Evolutionary conservation across 2,888 invertebrate species (phyloP).

Genomic region (Oligia latruncula): DNA sequence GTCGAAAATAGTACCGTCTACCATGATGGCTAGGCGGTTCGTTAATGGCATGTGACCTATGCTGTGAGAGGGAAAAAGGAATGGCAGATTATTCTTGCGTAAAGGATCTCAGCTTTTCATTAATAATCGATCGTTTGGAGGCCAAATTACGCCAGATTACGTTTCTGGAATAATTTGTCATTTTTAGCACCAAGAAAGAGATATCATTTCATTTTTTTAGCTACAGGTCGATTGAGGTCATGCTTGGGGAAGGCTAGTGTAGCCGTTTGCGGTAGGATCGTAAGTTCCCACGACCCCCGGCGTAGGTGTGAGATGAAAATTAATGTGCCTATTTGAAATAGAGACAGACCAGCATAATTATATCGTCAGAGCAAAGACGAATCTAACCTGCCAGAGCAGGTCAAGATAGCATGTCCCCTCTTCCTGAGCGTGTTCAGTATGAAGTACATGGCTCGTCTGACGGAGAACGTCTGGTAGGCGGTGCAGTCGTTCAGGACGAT

Average conservation of each 20-base stretch:
- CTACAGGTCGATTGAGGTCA: background rate
- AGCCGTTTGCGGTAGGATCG: too few relatives aligned
- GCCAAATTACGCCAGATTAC: background rate
- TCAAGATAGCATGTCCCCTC: conserved; percentile 79
- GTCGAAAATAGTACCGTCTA: conserved; percentile 81
- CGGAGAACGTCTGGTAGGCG: conserved; percentile 78
- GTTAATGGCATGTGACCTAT: conserved; percentile 82
- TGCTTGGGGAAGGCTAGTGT: background rate
- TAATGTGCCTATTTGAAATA: too few relatives aligned
- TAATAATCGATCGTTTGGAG: background rate
- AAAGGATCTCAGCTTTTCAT: conserved; percentile 12
- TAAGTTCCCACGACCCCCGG: too few relatives aligned
- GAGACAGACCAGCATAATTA: background rate
- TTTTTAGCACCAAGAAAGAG: background rate
- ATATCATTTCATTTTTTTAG: too few relatives aligned
- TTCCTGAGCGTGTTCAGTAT: conserved; percentile 78
- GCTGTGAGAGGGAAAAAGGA: conserved; percentile 65
- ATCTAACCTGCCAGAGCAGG: conserved; percentile 77
- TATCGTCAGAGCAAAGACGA: background rate
- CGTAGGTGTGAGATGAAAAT: too few relatives aligned
- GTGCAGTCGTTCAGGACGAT: conserved; percentile 83
- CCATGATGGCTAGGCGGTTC: conserved; percentile 78
- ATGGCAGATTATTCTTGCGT: conserved; percentile 6
- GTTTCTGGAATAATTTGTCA: background rate
- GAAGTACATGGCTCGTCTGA: conserved; percentile 79